These are phyloP conservation scores for Cheilosia grossa DNA, from an alignment of 2,888 invertebrate genomes.

Conservation along the genomic window DNA sequence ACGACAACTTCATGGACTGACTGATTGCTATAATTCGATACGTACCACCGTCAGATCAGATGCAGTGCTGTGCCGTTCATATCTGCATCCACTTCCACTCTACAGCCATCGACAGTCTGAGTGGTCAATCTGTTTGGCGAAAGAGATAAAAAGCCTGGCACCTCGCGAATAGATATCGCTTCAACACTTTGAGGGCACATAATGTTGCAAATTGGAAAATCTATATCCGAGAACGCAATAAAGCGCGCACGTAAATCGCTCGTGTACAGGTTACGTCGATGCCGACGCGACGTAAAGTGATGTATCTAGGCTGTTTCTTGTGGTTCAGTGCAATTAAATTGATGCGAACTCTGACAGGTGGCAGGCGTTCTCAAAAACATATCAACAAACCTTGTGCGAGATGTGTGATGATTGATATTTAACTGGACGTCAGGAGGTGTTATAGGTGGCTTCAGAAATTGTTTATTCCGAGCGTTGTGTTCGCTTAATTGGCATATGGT, in stretches of 20 bases:
- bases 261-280: not conserved
- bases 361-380: constrained; percentile 49
- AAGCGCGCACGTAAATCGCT: constrained; percentile 26
- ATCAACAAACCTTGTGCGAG: constrained; percentile 28
- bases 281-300: not conserved
- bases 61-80: not conserved
- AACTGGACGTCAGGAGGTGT: constrained; percentile 31
- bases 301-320: not conserved
- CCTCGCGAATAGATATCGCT: not conserved
- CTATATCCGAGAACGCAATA: constrained; percentile 25
- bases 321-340: constrained; percentile 54
- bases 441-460: constrained; percentile 21
- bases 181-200: constrained; percentile 4
- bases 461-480: constrained; percentile 41
- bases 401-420: constrained; percentile 66
- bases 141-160: constrained; percentile 26
- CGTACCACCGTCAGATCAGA: not conserved
- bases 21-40: constrained; percentile 27
- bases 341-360: constrained; percentile 56
- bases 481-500: constrained; percentile 50
- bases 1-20: constrained; percentile 66
- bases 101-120: not conserved
- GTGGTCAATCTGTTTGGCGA: constrained; percentile 20
- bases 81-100: not conserved
- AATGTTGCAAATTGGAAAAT: constrained; percentile 33